phyloP scores from a whole-genome alignment of 2,797 vertebrate species.

The Rhinophrynus dorsalis region DNA sequence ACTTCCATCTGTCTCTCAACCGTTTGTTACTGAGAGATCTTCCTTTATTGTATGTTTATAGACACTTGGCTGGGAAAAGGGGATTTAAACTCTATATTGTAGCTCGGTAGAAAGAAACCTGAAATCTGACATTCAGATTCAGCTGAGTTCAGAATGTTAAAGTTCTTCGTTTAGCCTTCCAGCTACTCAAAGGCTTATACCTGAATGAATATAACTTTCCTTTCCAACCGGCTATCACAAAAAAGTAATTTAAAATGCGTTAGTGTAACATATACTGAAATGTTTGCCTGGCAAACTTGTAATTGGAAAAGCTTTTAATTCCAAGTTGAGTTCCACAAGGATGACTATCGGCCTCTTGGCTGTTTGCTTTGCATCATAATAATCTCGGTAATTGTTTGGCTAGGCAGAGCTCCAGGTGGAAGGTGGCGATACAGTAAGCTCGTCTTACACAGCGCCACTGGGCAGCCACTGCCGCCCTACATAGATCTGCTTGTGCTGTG shows the following conservation, averaged over 20 bases:
- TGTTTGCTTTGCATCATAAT: constrained; percentile 43
- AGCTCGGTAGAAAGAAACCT: background rate
- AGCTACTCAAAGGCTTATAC: constrained; percentile 10
- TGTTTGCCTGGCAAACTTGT: constrained; percentile 33
- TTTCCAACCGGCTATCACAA: constrained; percentile 11
- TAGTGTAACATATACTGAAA: constrained; percentile 30
- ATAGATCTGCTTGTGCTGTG: background rate
- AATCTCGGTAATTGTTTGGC: constrained; percentile 44
- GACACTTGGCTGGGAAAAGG: background rate
- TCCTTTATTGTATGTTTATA: background rate
- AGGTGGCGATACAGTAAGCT: constrained; percentile 33
- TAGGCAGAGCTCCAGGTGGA: constrained; percentile 37
- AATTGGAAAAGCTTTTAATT: constrained; percentile 45
- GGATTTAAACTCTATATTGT: constrained; percentile 9
- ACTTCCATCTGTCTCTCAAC: background rate
- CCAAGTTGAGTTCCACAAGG: constrained; percentile 31
- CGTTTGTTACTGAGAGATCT: background rate
- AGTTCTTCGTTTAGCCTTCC: background rate
- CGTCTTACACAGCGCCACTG: background rate
- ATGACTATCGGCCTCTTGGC: constrained; percentile 20
- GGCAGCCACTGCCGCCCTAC: background rate
- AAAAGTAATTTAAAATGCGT: constrained; percentile 22
- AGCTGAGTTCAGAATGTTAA: background rate
- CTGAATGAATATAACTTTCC: constrained; percentile 6
- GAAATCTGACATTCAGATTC: background rate